These are phyloP conservation scores for Drosophila punjabiensis DNA, from an alignment of 1,140 invertebrate species.

Conservation along the genomic window DNA sequence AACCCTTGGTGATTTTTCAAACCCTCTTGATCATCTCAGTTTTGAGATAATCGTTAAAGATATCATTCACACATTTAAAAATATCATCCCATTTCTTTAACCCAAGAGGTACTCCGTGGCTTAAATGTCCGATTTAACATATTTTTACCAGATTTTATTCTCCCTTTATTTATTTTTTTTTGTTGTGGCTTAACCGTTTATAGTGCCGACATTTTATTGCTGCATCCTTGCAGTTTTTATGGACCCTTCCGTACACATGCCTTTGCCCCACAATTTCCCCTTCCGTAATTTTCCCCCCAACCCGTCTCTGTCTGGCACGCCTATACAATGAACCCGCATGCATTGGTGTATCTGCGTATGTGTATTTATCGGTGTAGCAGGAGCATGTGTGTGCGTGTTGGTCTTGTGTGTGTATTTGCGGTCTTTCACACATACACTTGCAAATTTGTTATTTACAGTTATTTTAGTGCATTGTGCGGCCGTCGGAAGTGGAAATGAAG, in stretches of 20 bases:
- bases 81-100: not conserved
- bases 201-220: slow-evolving; percentile 73
- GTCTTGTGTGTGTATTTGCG: slow-evolving; percentile 40
- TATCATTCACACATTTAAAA: no score
- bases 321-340: slow-evolving; percentile 59
- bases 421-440: slow-evolving; percentile 65
- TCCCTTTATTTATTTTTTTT: not conserved
- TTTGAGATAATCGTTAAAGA: not conserved
- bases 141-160: slow-evolving; percentile 19
- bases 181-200: slow-evolving; percentile 47
- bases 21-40: not conserved
- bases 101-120: not conserved
- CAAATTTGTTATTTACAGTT: slow-evolving; percentile 82
- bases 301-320: slow-evolving; percentile 59
- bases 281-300: not conserved
- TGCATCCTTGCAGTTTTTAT: slow-evolving; percentile 82
- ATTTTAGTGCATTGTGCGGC: slow-evolving; percentile 78
- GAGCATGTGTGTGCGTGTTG: slow-evolving; percentile 40
- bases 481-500: slow-evolving; percentile 56
- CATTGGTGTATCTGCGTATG: not conserved
- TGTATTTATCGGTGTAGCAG: slow-evolving; percentile 19
- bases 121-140: slow-evolving; percentile 6
- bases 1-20: not conserved
- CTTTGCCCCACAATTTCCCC: slow-evolving; percentile 2
- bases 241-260: slow-evolving; percentile 66